Conservation (phyloP, 2,888 invertebrate species). For the Hybos culiciformis region DNA sequence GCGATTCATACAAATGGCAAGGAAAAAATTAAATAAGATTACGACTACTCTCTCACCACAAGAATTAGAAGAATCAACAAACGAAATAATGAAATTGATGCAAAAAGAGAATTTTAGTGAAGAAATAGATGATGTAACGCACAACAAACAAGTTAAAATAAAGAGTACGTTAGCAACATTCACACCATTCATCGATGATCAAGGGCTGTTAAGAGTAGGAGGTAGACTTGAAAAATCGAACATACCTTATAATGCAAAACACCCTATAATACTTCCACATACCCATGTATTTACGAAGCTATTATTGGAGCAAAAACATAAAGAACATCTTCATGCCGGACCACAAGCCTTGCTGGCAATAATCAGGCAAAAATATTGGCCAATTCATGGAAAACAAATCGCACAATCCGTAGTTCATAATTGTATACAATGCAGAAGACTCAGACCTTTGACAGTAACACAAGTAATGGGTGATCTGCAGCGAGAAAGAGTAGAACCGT, state of each 20-base stretch:
- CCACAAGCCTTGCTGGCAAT: conserved; percentile 2
- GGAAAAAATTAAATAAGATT: background rate
- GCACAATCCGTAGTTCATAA: conserved; percentile 3
- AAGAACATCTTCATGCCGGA: background rate
- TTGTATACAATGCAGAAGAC: conserved; percentile 9
- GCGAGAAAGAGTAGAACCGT: conserved; percentile 4
- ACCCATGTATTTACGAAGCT: conserved; percentile 3
- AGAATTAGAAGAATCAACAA: background rate
- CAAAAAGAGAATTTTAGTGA: too few species aligned
- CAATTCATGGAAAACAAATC: conserved; percentile 8
- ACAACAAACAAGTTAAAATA: background rate
- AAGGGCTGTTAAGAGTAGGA: background rate
- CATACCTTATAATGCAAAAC: background rate
- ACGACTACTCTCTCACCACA: background rate
- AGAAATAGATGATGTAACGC: too few species aligned
- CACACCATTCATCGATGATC: background rate
- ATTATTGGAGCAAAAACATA: conserved; percentile 4
- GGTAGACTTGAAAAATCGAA: background rate
- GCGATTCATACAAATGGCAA: background rate
- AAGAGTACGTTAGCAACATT: background rate
- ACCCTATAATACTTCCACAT: conserved; percentile 4
- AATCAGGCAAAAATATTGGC: conserved; percentile 15
- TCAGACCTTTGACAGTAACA: background rate
- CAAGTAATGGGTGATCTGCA: conserved; percentile 19
- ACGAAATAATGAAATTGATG: background rate